Base-by-base conservation (phyloP, 2,888 invertebrate species). In the Sinelater perroti region DNA sequence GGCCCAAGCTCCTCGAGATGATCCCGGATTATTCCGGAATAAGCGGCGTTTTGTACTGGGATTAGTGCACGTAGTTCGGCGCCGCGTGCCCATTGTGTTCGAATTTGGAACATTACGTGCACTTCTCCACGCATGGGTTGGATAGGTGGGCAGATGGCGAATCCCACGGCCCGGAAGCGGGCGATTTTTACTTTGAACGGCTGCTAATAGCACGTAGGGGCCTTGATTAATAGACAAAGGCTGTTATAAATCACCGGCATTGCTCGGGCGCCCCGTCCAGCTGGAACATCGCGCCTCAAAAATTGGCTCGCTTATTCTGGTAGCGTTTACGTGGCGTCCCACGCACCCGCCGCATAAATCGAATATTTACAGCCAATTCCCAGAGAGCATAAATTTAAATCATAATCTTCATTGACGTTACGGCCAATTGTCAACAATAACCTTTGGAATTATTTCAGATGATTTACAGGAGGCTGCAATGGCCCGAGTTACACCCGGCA, bases 141-240 rank as follows among this genome's bases (percentile, higher is more conserved):
- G 30, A 30, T 26, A 11, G 11, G 50, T 50, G 10, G 38, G 38
- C 50, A 50, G 50, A 50, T 50, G 50, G 50, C 38, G 17, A 38
- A 17, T 50, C 50, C 50, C 50, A 50, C 50, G 50, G 38, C 24
- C 24, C 11, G 13, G 30, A 36, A 50, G 35, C 26, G 20, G 47
- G 20, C 20, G 47, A 10, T 47, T 47, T 45, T 45, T 47, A n/a
- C n/a, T n/a, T n/a, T 20, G 8, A 16, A 33, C 47, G 35, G 47
- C 21, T 35, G 33, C 21, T 33, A 18, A 47, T 45, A 45, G 16
- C 7, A 45, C n/a, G 30, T 28, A 30, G 30, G 45, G 45, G 5
- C 8, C 14, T 46, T 55, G 55, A 55, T 55, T 55, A 55, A 55
- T 55, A 55, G 47, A 49, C 49, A 47, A 55, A 45, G 42, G 44